phyloP scores from a whole-genome alignment of 2,888 invertebrate species.

The Choreutis nemorana region DNA sequence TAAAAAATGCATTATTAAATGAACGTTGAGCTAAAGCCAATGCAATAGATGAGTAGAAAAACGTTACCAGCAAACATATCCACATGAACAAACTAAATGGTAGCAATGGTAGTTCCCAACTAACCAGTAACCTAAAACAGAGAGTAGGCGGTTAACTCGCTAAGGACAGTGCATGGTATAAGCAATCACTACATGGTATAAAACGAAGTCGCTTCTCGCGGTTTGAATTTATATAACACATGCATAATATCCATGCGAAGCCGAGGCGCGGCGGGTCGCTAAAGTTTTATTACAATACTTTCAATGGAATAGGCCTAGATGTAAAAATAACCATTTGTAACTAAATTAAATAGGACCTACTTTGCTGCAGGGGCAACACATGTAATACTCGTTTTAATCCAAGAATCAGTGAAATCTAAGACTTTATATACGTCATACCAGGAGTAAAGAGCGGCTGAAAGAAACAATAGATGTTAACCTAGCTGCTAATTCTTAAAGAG shows the following conservation, averaged over 20 bases:
- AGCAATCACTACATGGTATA: not conserved
- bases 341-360: too few species aligned
- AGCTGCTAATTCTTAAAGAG: too few species aligned
- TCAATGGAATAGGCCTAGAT: too few species aligned
- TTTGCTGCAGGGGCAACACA: constrained; percentile 74
- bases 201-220: too few species aligned
- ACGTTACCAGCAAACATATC: constrained; percentile 61
- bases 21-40: constrained; percentile 32
- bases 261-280: too few species aligned
- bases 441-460: constrained; percentile 59
- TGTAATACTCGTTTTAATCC: constrained; percentile 70
- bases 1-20: constrained; percentile 27
- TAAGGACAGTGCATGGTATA: not conserved
- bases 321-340: too few species aligned
- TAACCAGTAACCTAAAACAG: constrained; percentile 54
- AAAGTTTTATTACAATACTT: too few species aligned
- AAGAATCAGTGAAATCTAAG: constrained; percentile 69
- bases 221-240: too few species aligned
- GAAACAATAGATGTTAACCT: not conserved
- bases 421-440: constrained; percentile 69
- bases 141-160: too few species aligned
- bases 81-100: constrained; percentile 69
- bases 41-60: constrained; percentile 44
- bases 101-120: constrained; percentile 69
- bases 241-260: too few species aligned